A percentile compares a stretch with the other conserved stretches of the same genome.
These are phyloP conservation scores for Hydropsyche betteni DNA, from an alignment of 2,888 invertebrate species.

Conservation along the genomic window DNA sequence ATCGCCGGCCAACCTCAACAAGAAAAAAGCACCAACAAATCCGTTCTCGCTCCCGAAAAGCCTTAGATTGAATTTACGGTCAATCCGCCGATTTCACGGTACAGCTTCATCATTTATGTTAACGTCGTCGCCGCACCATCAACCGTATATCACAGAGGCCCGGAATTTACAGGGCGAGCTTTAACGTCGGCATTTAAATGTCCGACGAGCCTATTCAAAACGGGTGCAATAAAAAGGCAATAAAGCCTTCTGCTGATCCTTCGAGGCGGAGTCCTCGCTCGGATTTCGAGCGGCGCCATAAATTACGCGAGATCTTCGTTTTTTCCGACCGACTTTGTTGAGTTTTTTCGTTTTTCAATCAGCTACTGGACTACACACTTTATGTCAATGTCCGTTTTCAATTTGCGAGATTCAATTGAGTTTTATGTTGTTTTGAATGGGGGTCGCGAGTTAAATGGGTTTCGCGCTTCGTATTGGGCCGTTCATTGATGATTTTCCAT, in stretches of 20 bases:
- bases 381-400: background rate
- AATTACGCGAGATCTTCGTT: constrained; percentile 29
- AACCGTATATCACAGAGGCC: constrained; percentile 19
- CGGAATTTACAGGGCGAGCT: constrained; percentile 35
- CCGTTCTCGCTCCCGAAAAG: too few species aligned
- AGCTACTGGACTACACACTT: constrained; percentile 32
- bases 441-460: too few species aligned
- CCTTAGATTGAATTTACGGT: too few species aligned
- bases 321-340: background rate
- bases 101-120: too few species aligned
- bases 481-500: too few species aligned
- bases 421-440: too few species aligned
- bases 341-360: background rate
- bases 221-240: constrained; percentile 39
- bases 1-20: too few species aligned
- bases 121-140: background rate
- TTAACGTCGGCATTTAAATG: constrained; percentile 36
- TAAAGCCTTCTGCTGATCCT: constrained; percentile 24
- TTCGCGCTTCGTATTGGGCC: too few species aligned
- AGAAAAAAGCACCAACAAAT: too few species aligned
- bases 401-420: too few species aligned
- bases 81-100: too few species aligned
- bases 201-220: constrained; percentile 23
- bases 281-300: constrained; percentile 11
- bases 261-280: constrained; percentile 4